Conservation (phyloP, 2,113 vertebrate genomes). For the Tichodroma muraria region DNA sequence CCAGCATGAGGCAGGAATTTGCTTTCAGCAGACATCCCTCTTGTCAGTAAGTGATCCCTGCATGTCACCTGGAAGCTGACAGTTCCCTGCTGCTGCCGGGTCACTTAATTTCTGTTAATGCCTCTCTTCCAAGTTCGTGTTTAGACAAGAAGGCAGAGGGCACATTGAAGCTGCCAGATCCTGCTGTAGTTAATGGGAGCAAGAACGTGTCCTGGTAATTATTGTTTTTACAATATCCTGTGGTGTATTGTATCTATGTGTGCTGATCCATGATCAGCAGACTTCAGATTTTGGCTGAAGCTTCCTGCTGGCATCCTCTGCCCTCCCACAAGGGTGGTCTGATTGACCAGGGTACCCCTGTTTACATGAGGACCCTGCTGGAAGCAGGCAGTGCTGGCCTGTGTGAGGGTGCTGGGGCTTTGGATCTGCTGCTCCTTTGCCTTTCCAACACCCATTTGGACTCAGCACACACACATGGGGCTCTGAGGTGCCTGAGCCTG, state of each 20-base stretch:
- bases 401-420: neutral
- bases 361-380: neutral
- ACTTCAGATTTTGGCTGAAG: neutral
- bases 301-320: neutral
- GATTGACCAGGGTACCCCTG: accelerated
- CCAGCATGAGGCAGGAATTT: neutral
- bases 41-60: neutral
- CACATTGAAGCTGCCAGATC: neutral
- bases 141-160: neutral
- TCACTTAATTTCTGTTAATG: neutral
- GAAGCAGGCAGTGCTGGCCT: neutral
- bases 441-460: neutral
- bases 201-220: neutral
- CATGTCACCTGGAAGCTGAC: neutral
- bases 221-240: neutral
- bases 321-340: neutral
- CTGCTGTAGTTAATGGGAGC: neutral
- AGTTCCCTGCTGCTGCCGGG: accelerated
- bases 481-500: neutral
- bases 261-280: accelerated
- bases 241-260: too few relatives aligned
- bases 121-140: neutral
- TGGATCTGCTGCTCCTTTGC: neutral
- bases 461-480: neutral
- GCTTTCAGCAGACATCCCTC: accelerated